Evolutionary conservation across 2,797 vertebrate genomes (phyloP).

Genomic region (Taenioides sp.): DNA sequence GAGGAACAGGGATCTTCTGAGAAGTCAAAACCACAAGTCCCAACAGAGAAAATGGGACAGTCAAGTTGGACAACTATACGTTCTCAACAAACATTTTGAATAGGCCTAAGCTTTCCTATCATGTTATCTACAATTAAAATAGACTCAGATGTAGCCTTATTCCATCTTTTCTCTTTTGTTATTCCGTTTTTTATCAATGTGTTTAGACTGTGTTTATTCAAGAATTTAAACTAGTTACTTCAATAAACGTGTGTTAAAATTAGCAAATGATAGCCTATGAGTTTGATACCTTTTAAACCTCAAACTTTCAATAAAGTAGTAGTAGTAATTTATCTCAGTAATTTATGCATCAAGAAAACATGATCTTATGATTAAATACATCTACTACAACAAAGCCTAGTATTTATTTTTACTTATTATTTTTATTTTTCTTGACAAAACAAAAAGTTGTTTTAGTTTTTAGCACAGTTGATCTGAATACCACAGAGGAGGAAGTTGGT

Average conservation of each 20-base stretch:
- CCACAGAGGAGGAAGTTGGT: slow-evolving; percentile 44
- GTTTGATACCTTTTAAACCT: not conserved
- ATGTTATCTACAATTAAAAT: too few relatives aligned
- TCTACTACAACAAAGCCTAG: not conserved
- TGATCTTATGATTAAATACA: not conserved
- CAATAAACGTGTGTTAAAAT: not conserved
- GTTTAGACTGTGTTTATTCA: too few relatives aligned
- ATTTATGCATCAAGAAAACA: not conserved
- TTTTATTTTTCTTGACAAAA: not conserved
- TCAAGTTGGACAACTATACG: not conserved
- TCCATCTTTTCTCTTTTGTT: too few relatives aligned
- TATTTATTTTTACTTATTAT: not conserved
- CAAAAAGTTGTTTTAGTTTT: not conserved
- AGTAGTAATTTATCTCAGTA: not conserved
- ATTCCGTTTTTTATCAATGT: too few relatives aligned
- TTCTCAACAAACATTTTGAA: too few relatives aligned
- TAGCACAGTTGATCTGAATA: slow-evolving; percentile 4
- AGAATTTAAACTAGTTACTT: not conserved
- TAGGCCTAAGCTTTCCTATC: too few relatives aligned
- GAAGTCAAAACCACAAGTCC: slow-evolving; percentile 48
- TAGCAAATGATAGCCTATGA: not conserved
- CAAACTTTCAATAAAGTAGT: not conserved
- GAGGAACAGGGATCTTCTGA: slow-evolving; percentile 71
- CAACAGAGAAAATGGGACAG: slow-evolving; percentile 15
- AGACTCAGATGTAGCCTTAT: too few relatives aligned